A percentile compares a stretch with the other conserved stretches of the same genome.
These are phyloP conservation scores for Meloidogyne floridensis DNA, from an alignment of 1,140 invertebrate genomes.

Conservation along the genomic window DNA sequence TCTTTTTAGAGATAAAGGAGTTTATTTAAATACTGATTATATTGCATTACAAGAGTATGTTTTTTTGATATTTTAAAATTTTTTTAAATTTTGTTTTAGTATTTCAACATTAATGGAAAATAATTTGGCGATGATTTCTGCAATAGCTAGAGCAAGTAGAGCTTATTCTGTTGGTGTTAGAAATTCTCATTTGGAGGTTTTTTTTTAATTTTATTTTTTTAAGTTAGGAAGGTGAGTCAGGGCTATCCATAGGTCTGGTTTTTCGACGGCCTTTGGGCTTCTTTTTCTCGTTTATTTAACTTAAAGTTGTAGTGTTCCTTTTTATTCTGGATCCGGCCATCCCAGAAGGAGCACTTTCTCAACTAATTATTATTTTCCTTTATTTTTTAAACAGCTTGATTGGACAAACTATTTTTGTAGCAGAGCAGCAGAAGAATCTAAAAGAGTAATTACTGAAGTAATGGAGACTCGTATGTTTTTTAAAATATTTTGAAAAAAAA, in stretches of 20 bases:
- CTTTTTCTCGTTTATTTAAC: neutral
- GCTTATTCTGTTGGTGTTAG: constrained; percentile 63
- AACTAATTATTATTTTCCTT: neutral
- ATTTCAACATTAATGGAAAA: constrained; percentile 53
- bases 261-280: neutral
- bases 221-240: too few relatives aligned
- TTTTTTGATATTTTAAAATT: neutral
- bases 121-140: constrained; percentile 52
- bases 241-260: neutral
- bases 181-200: constrained; percentile 51
- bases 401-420: constrained; percentile 55
- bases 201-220: neutral
- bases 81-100: constrained; percentile 10
- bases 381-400: constrained; percentile 44
- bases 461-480: constrained; percentile 36
- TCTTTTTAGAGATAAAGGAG: constrained; percentile 49
- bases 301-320: too few relatives aligned
- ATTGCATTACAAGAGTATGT: constrained; percentile 38
- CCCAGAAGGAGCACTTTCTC: constrained; percentile 4
- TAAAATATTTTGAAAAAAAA: neutral
- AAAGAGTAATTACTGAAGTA: constrained; percentile 38
- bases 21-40: constrained; percentile 55
- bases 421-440: constrained; percentile 31
- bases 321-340: neutral
- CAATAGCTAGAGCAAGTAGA: constrained; percentile 57